These are phyloP conservation scores for Centruroides sculpturatus DNA, from an alignment of 1,140 invertebrate genomes.

Conservation along the genomic window DNA sequence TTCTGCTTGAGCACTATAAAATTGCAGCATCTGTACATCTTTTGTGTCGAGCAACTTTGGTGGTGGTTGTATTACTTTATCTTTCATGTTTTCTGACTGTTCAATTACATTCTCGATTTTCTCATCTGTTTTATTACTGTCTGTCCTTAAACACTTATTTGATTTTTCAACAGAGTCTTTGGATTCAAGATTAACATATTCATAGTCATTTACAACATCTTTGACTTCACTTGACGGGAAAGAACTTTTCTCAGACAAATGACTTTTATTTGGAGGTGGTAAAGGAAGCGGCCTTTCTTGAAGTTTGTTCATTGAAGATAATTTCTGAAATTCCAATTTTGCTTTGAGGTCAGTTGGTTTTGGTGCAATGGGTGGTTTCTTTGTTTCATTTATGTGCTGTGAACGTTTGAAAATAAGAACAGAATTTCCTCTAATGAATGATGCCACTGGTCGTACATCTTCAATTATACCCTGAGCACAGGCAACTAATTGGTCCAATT, in stretches of 20 bases:
- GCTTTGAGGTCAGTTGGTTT: constrained; percentile 10
- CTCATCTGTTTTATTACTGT: not conserved
- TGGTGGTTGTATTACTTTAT: constrained; percentile 19
- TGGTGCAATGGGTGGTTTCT: constrained; percentile 15
- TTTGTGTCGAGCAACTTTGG: constrained; percentile 44
- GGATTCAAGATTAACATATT: constrained; percentile 80
- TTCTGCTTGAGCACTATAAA: constrained; percentile 69
- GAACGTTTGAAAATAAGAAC: constrained; percentile 51
- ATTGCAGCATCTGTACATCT: constrained; percentile 66
- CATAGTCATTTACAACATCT: constrained; percentile 55
- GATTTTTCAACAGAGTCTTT: constrained; percentile 52
- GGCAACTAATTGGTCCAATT: constrained; percentile 67
- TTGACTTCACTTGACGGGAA: not conserved
- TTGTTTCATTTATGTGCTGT: constrained; percentile 17
- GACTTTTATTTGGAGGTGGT: constrained; percentile 20
- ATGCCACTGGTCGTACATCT: constrained; percentile 71
- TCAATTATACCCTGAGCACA: constrained; percentile 70
- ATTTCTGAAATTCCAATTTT: not conserved
- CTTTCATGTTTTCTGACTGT: constrained; percentile 28
- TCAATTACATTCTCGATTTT: constrained; percentile 22
- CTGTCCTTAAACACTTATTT: constrained; percentile 33
- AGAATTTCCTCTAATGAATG: constrained; percentile 78
- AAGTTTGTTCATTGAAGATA: constrained; percentile 11
- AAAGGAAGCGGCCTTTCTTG: constrained; percentile 25
- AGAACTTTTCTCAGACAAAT: not conserved